Percentiles rank a stretch among this genome's conserved stretches.
Evolutionary conservation across 1,140 invertebrate species (phyloP).

Genomic region (Fopius arisanus): DNA sequence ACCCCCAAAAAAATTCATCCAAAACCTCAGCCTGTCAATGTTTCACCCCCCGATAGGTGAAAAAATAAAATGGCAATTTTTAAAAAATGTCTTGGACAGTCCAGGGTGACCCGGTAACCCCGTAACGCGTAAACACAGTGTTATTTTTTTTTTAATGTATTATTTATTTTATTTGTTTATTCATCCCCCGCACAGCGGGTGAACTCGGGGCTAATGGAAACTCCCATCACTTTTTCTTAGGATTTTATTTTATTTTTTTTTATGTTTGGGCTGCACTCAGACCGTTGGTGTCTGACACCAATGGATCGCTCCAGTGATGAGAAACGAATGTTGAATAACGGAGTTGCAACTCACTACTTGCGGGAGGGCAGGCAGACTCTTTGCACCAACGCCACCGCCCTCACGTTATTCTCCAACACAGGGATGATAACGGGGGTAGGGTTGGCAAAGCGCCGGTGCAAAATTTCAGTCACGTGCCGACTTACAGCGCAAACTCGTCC

Average conservation of each 20-base stretch:
- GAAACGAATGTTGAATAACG: not conserved
- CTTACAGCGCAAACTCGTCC: constrained; percentile 1
- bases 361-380: constrained; percentile 19
- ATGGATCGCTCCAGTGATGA: not conserved
- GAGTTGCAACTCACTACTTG: constrained; percentile 7
- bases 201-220: no score
- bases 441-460: constrained; percentile 18
- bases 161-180: no score
- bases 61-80: not conserved
- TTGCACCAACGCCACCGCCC: constrained; percentile 28
- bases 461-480: constrained; percentile 20
- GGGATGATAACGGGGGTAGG: not conserved
- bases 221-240: not conserved
- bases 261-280: no score
- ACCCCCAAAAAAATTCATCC: not conserved
- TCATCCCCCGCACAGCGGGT: no score
- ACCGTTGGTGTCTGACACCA: not conserved
- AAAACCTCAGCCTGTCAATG: not conserved
- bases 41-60: not conserved
- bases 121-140: constrained; percentile 5
- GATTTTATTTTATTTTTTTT: not conserved
- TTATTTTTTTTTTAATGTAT: not conserved
- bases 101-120: constrained; percentile 17
- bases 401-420: constrained; percentile 21
- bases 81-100: not conserved